Evolutionary conservation across 2,113 vertebrate genomes (phyloP), one percentile per base, ranked within the genome.

Genomic region (Tetrax tetrax): DNA sequence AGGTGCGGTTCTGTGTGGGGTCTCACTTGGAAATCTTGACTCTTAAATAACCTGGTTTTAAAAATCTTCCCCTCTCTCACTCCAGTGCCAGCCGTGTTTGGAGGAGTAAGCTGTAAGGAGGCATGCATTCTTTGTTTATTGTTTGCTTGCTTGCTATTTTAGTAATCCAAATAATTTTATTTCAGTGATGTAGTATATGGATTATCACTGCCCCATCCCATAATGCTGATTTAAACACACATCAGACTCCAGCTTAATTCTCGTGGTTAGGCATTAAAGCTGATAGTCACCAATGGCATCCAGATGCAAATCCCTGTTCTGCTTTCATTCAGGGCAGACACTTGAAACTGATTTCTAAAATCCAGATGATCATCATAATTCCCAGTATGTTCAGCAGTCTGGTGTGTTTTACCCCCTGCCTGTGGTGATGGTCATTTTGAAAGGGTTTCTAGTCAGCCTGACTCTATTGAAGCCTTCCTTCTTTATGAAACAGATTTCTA

Each of bases 281-380:
- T 81, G 76, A 75, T n/a, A 59, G 68, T 70, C 43, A 70, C 91
- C 89, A 66, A 3, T 81, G 65, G 64, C 68, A 75, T 92, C 83
- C 86, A 95, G 83, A 86, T 74, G 68, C 88, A 92, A 93, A 96
- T 93, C 86, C 91, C 50, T 47, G 8, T 63, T 92, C 64, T 90
- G 86, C 64, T 92, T 93, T 83, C 69, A 35, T 64, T 89, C 91
- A 78, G 47, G 75, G 24, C 43, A 92, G 80, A 78, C 47, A 43
- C 31, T 81, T 70, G 79, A 70, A 93, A 83, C 71, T 90, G 83
- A 93, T 95, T 95, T 95, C 83, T 83, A 31, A 88, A 96, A 90
- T 70, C 89, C 93, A 90, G 76, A 93, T 92, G 83, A 43, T 93
- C 50, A 17, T 74, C 25, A 9, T 96, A 86, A 93, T 93, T 95